These are phyloP conservation scores for Oncorhynchus nerka DNA, from an alignment of 2,113 vertebrate species.

Conservation along the genomic window DNA sequence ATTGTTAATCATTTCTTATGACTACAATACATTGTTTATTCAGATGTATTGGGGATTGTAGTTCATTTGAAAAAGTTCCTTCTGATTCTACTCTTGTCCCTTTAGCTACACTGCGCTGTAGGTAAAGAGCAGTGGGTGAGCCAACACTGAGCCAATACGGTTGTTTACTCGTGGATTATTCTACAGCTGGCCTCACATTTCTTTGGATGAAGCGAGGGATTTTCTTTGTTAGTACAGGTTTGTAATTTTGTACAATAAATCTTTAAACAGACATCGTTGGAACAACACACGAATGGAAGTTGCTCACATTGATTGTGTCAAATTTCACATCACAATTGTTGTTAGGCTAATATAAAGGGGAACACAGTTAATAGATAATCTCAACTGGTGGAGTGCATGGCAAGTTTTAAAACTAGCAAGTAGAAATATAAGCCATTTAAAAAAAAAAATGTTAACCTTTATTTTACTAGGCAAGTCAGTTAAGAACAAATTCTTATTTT, in stretches of 20 bases:
- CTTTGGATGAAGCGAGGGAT: conserved; percentile 1
- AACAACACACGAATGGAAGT: no score
- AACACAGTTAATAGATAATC: not conserved
- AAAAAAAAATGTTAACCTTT: no score
- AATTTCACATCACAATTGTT: not conserved
- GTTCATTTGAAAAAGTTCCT: not conserved
- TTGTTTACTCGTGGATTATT: not conserved
- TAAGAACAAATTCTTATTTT: no score
- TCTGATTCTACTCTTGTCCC: not conserved
- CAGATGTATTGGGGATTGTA: not conserved
- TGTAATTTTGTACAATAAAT: conserved; percentile 63
- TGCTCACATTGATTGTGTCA: not conserved
- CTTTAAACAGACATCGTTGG: not conserved
- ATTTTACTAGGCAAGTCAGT: no score
- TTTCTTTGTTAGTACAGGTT: conserved; percentile 6
- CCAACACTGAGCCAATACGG: not conserved
- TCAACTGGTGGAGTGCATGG: not conserved
- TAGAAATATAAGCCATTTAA: not conserved
- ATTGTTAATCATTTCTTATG: not conserved
- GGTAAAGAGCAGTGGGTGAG: no score
- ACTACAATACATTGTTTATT: not conserved
- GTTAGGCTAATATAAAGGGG: not conserved
- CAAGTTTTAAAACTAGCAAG: not conserved
- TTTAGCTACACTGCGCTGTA: not conserved
- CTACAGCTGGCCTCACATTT: conserved; percentile 4